Base-by-base conservation (phyloP, 2,888 invertebrate genomes). In the Cheilosia impressa region DNA sequence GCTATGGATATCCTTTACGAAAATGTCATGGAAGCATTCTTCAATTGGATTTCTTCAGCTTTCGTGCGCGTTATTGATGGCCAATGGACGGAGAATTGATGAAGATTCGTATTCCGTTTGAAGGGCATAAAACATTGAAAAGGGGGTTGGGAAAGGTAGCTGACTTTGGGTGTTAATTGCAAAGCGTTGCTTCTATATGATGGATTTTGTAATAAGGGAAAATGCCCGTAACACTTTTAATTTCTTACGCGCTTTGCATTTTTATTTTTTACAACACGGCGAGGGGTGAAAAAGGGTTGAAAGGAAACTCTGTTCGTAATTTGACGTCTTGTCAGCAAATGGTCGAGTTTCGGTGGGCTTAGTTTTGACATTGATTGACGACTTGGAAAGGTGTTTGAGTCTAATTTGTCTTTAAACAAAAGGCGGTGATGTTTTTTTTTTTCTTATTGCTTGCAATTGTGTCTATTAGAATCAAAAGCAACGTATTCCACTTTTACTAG, bases 1-100 rank as follows among this genome's bases (percentile, higher is more conserved):
- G 80, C 75, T 22, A 52, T 50, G 73, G 83, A 66, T 75, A 81
- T 81, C 62, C 41, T 52, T 76, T 57, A 68, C 55, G 53, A 80
- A 62, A 85, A 76, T 81, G 76, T 85, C 81, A 81, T 52, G 72
- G 38, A 62, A 66, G 71, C 60, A 85, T 81, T 77, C 72, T 72
- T 85, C 85, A 80, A 81, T 81, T 76, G 85, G 85, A 85, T 77
- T 76, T 76, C 9, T 77, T 50, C 50, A 77, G 71, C 24, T 43
- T 72, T 81, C 68, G 41, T 72, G 72, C 63, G 81, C 72, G 76
- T 81, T 85, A 85, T 85, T 85, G 85, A 85, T 85, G 81, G 81
- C 85, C 85, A 62, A 80, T 85, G 80, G 85, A 66, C 71, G 76
- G 81, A 77, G 81, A 81, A 85, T 81, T 77, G 81, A 85, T 85